phyloP scores from a whole-genome alignment of 2,113 vertebrate species.

The Psilopsiagon aurifrons region DNA sequence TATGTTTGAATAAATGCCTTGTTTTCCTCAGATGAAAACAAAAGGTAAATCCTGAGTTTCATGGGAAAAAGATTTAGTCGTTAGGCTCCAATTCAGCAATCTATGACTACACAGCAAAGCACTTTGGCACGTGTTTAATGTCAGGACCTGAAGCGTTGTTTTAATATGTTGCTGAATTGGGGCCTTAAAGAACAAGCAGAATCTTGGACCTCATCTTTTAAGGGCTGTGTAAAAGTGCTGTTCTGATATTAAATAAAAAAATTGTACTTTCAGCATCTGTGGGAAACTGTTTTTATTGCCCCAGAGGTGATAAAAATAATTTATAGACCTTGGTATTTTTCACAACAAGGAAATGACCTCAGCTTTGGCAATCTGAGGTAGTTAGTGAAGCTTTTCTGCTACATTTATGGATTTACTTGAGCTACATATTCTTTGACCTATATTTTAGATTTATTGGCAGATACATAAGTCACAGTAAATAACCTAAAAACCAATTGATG shows the following conservation, averaged over 20 bases:
- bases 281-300: conserved; percentile 76
- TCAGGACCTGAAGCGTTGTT: conserved; percentile 47
- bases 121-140: conserved; percentile 46
- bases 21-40: background rate
- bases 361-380: conserved; percentile 74
- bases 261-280: conserved; percentile 73
- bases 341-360: conserved; percentile 79
- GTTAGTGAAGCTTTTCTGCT: conserved; percentile 76
- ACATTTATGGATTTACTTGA: conserved; percentile 80
- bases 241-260: conserved; percentile 68
- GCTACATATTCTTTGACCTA: conserved; percentile 77
- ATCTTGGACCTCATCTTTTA: conserved; percentile 45
- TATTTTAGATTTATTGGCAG: conserved; percentile 81
- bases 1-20: background rate
- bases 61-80: background rate
- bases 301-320: conserved; percentile 79
- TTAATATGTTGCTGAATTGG: conserved; percentile 50
- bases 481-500: conserved; percentile 75
- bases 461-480: conserved; percentile 79
- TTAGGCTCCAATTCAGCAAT: conserved; percentile 1
- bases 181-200: conserved; percentile 38
- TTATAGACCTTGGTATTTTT: conserved; percentile 74
- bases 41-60: background rate
- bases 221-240: conserved; percentile 57
- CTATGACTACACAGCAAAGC: conserved; percentile 20